phyloP scores from a whole-genome alignment of 2,797 vertebrate species.

The Diplodus sargus region DNA sequence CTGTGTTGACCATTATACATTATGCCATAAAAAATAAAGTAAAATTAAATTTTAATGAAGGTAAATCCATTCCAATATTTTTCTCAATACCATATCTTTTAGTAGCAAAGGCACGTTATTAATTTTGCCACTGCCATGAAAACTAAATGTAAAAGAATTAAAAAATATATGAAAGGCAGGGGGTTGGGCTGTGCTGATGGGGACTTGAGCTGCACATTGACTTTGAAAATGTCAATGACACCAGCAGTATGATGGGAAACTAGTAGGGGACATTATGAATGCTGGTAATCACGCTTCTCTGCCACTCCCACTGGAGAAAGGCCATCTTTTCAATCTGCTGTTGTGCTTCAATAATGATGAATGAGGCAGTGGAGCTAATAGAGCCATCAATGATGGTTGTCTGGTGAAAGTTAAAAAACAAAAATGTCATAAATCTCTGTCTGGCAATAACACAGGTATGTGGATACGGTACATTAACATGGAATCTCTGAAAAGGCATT shows the following conservation, averaged over 20 bases:
- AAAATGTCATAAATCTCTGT: slow-evolving; percentile 24
- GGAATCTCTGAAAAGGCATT: slow-evolving; percentile 8
- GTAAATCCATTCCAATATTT: background rate
- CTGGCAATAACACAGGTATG: slow-evolving; percentile 1
- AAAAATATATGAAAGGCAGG: background rate
- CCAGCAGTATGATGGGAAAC: slow-evolving; percentile 23
- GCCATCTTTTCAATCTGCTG: slow-evolving; percentile 60
- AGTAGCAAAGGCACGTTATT: background rate
- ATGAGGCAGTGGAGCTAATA: slow-evolving; percentile 43
- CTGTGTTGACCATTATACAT: background rate
- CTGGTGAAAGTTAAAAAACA: slow-evolving; percentile 25
- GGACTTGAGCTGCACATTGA: slow-evolving; percentile 32
- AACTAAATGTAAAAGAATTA: background rate
- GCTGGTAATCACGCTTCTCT: slow-evolving; percentile 46
- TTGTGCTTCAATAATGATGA: slow-evolving; percentile 48
- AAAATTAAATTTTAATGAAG: background rate
- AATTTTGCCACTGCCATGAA: background rate
- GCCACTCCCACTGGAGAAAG: slow-evolving; percentile 49
- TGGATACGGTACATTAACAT: slow-evolving; percentile 14
- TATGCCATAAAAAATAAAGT: background rate
- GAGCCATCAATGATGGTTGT: slow-evolving; percentile 45
- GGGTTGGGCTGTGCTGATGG: background rate
- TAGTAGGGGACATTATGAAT: slow-evolving; percentile 43
- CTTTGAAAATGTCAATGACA: slow-evolving; percentile 53
- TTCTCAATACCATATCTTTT: background rate